Evolutionary conservation across 2,797 vertebrate species (phyloP), one percentile per base, ranked within the genome.

Genomic region (Eospalax fontanierii): DNA sequence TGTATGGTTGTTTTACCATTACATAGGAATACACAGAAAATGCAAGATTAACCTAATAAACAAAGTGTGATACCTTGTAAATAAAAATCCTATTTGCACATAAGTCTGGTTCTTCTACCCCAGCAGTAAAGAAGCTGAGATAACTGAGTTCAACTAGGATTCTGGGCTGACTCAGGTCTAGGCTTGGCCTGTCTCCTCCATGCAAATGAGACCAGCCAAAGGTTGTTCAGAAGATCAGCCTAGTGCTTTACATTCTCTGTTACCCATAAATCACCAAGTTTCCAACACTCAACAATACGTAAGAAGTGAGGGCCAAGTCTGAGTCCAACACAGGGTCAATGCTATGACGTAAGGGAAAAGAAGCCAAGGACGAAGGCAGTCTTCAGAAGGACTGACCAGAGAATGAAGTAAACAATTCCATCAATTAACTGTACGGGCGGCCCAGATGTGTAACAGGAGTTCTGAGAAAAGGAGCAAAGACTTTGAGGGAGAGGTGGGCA

Each of bases 1-100:
- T 87, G 65, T 91, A n/a, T 30, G 71, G 74, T 79, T 88, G 75
- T 90, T 91, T 90, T 87, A 21, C 76, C 90, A 80, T 93, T 35
- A 74, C 82, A 70, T 14, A 38, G 33, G 79, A 90, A 93, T 65
- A 40, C 86, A 93, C 88, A 87, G 88, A 96, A 95, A 94, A 92
- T 40, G 22, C 59, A 89, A 94, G 35, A 43, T 38, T n/a, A 93
- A 68, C 54, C 50, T 85, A 84, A 94, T 59, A n/a, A n/a, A n/a
- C n/a, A 66, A 78, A 90, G 22, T 26, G 50, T 18, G 28, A 54
- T 30, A 40, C 40, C 93, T 19, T 59, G 63, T 33, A n/a, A 83
- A 90, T 92, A 18, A 70, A 54, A 70, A 66, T 21, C n/a, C 63
- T 74, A 57, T 91, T 35, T 40, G 38, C 24, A 57, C 6, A 73